Base-by-base conservation (phyloP, 2,797 vertebrate genomes). In the Oryzias dopingdopingensis region DNA sequence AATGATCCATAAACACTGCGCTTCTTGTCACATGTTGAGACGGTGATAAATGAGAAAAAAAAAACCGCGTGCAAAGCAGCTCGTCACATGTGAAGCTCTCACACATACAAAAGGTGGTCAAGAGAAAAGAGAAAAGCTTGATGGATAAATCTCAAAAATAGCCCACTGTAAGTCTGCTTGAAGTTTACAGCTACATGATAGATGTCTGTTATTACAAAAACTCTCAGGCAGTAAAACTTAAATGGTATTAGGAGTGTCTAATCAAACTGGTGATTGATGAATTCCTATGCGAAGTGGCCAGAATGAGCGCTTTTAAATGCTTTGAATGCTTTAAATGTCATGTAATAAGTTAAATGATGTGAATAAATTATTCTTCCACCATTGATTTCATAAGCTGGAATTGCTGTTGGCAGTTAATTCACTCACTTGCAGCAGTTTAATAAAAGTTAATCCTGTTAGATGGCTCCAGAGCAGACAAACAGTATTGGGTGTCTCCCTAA, bases 1-100 rank as follows among this genome's bases (percentile, higher is more conserved):
- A 72, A 82, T 86, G 81, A 87, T 89, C 83, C 85, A 86, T 85
- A 84, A 74, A 69, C 74, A 82, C 78, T 70, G 74, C 56, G 52
- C 51, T 42, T 15, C 77, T 68, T 84, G 80, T 84, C 82, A 81
- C 29, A 72, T 46, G 67, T 70, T 73, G 56, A 53, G 86, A 85
- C 77, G 80, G 70, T 83, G 88, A 89, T 85, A 68, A 78, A 89
- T 45, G 80, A 83, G 69, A 32, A 49, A 47, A 22, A 18, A 18
- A 49, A 72, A 72, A 74, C 64, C 59, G 62, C 68, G 71, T 65
- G 72, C 63, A 66, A 70, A 67, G 80, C 68, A 75, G 64, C 58
- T 65, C 70, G 85, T 63, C 71, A 65, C 51, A 73, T 76, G 85
- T 75, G 62, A 72, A 85, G 77, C 42, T 52, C 66, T 55, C 59